Percentiles rank a stretch among this genome's conserved stretches.
Conservation (phyloP, 2,888 invertebrate genomes). For the Sisyra nigra region DNA sequence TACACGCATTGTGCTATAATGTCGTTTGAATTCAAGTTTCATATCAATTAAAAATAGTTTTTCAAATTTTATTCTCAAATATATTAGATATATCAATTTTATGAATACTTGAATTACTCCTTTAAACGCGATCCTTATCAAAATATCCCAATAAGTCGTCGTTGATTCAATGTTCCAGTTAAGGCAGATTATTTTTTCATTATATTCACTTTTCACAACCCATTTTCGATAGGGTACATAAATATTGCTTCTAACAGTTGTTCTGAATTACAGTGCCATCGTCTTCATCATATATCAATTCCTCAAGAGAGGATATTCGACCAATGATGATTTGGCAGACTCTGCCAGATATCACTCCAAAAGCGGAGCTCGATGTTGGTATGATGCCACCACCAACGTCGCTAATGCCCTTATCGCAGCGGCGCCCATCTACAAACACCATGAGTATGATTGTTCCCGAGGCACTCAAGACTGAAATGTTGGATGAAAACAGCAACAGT, state of each 20-base stretch:
- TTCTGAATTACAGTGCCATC: constrained; percentile 8
- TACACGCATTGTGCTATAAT: no score
- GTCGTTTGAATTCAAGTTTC: no score
- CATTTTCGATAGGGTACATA: neutral
- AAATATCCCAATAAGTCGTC: no score
- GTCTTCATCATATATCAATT: neutral
- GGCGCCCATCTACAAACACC: constrained; percentile 39
- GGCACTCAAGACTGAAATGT: constrained; percentile 44
- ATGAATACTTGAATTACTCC: no score
- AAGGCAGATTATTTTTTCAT: neutral
- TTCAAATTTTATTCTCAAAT: no score
- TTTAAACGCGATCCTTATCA: no score
- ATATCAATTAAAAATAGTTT: no score
- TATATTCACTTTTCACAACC: neutral
- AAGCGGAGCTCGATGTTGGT: constrained; percentile 37
- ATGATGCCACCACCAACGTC: constrained; percentile 53
- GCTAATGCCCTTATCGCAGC: constrained; percentile 40
- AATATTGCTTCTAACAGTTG: constrained; percentile 1
- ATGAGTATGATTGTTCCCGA: constrained; percentile 33
- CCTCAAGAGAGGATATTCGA: constrained; percentile 7
- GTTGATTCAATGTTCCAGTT: no score
- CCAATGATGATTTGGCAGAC: constrained; percentile 20
- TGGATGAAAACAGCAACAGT: constrained; percentile 58
- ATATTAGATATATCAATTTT: no score
- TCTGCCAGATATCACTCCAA: constrained; percentile 22